Base-by-base conservation (phyloP, 2,797 vertebrate genomes). In the Stomatorhinus walkeri region DNA sequence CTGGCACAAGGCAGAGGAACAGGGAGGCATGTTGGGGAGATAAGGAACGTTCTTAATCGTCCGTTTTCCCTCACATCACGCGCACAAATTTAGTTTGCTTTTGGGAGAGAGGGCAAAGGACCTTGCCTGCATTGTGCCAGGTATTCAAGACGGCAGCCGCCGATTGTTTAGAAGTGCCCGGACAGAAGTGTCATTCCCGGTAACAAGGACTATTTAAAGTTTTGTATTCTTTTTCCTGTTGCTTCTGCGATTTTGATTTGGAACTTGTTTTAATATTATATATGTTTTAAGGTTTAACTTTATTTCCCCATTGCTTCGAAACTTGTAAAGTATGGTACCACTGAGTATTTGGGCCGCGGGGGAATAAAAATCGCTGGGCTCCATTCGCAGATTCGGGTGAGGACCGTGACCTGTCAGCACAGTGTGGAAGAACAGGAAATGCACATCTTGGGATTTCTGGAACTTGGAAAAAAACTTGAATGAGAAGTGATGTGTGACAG, bases 101-200 rank as follows among this genome's bases (percentile, higher is more conserved):
- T 87, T 91, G 59, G 88, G 89, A 89, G 61, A 81, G 48, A 81
- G 86, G 46, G 32, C 32, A 90, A 56, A 28, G 40, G 89, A 89
- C 72, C 85, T 86, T 28, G 81, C 87, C 68, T 76, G 89, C 14
- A 81, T 68, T 14, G 87, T 87, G 87, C 90, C 89, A 91, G 83
- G 88, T 87, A 76, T 89, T 79, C 22, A 84, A 88, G 76, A 72
- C 46, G 22, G 83, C 40, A 51, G 89, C 56, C 76, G n/a, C 52
- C 92, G 93, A 93, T 61, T 88, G 91, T 93, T 93, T 93, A 92
- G 92, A 95, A 94, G 93, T 94, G 94, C 94, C 95, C 94, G 94
- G 93, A 94, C 90, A 91, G 92, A 94, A 92, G 93, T 92, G 91
- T 93, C 92, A 92, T 91, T 88, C 83, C 89, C 89, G 90, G 91